A percentile compares a stretch with the other conserved stretches of the same genome.
phyloP scores from a whole-genome alignment of 2,113 vertebrate species.

The Phycodurus eques region DNA sequence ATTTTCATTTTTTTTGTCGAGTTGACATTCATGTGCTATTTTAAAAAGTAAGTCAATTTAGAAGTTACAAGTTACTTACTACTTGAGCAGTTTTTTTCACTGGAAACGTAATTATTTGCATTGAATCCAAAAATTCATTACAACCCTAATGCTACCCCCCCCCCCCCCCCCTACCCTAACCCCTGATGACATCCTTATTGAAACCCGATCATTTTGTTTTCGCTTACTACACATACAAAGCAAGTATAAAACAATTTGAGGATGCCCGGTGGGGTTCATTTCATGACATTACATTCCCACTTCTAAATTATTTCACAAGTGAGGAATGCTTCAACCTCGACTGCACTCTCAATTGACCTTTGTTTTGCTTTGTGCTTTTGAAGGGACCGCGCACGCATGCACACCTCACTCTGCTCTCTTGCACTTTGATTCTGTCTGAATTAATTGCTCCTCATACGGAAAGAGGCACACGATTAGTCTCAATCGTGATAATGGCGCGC shows the following conservation, averaged over 20 bases:
- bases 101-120: too few relatives aligned
- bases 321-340: background rate
- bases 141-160: too few relatives aligned
- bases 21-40: too few relatives aligned
- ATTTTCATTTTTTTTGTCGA: too few relatives aligned
- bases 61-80: too few relatives aligned
- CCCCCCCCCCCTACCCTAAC: too few relatives aligned
- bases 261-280: background rate
- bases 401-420: constrained; percentile 42
- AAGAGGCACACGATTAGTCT: constrained; percentile 79
- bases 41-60: too few relatives aligned
- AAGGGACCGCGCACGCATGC: background rate
- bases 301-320: background rate
- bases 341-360: background rate
- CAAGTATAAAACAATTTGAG: background rate
- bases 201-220: too few relatives aligned
- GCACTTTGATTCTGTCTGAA: constrained; percentile 74
- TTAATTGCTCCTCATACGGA: constrained; percentile 81
- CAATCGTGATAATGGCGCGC: constrained; percentile 79
- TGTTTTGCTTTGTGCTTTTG: background rate
- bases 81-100: too few relatives aligned
- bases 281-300: background rate
- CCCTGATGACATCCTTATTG: too few relatives aligned
- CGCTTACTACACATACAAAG: background rate
- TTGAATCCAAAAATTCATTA: too few relatives aligned